phyloP scores from a whole-genome alignment of 2,888 invertebrate genomes.

The Apodemia hepburni region DNA sequence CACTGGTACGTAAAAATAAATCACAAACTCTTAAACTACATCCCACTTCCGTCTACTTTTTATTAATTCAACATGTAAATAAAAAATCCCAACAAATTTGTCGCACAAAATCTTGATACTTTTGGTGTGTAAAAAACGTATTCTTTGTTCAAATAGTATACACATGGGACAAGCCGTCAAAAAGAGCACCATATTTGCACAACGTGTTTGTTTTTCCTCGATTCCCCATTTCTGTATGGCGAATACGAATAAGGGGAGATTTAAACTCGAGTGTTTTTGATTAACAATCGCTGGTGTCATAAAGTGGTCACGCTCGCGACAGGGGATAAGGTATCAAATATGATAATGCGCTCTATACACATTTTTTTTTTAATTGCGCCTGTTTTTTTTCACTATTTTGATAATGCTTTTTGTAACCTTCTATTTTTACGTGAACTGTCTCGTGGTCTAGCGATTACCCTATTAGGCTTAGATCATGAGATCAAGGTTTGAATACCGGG shows the following conservation, averaged over 20 bases:
- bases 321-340: conserved; percentile 35
- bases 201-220: conserved; percentile 55
- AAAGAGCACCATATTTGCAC: conserved; percentile 54
- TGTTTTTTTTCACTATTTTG: too few species aligned
- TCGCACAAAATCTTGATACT: conserved; percentile 33
- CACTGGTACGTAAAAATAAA: too few species aligned
- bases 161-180: conserved; percentile 42
- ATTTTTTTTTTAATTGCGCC: conserved; percentile 22
- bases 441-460: too few species aligned
- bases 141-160: conserved; percentile 45
- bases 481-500: too few species aligned
- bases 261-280: conserved; percentile 31
- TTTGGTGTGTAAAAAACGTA: conserved; percentile 34
- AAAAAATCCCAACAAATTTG: conserved; percentile 19
- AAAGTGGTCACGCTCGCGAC: conserved; percentile 39
- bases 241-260: conserved; percentile 32
- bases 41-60: neutral
- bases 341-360: conserved; percentile 35
- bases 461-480: too few species aligned
- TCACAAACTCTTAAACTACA: too few species aligned
- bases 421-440: too few species aligned
- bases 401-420: too few species aligned
- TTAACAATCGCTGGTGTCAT: conserved; percentile 39
- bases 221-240: conserved; percentile 40
- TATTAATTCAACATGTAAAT: conserved; percentile 24